Percentiles rank a stretch among this genome's conserved stretches.
phyloP scores from a whole-genome alignment of 2,113 vertebrate species.

The Neopipo cinnamomea region DNA sequence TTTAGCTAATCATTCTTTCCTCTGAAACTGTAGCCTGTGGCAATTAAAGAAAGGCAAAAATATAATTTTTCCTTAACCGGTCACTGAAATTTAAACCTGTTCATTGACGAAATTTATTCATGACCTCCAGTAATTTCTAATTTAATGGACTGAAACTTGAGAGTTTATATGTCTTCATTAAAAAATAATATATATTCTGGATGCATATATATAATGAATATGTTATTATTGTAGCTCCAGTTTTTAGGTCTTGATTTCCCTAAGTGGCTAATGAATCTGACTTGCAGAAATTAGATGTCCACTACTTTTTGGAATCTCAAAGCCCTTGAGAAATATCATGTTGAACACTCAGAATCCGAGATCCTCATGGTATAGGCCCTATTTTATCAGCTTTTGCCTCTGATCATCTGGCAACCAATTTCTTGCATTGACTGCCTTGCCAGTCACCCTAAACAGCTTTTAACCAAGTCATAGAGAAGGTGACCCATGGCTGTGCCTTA shows the following conservation, averaged over 20 bases:
- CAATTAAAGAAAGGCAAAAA: constrained; percentile 35
- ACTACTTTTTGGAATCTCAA: not conserved
- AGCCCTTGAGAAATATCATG: not conserved
- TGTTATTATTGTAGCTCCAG: not conserved
- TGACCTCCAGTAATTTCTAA: constrained; percentile 10
- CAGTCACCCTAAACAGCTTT: not conserved
- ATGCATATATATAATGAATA: not conserved
- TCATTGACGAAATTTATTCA: constrained; percentile 4
- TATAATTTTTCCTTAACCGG: not conserved
- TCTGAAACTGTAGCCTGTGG: not conserved
- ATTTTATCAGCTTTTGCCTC: not conserved
- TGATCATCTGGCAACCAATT: not conserved
- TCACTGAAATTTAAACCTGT: constrained; percentile 32
- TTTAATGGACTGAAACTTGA: constrained; percentile 22
- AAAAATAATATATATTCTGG: not conserved
- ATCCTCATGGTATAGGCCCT: not conserved
- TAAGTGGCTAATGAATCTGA: not conserved
- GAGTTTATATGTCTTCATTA: not conserved
- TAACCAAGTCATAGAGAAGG: not conserved
- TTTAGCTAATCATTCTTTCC: constrained; percentile 4
- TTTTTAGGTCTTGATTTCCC: not conserved
- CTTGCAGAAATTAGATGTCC: not conserved
- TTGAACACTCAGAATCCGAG: not conserved
- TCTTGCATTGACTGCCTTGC: not conserved
- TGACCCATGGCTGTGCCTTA: not conserved